These are phyloP conservation scores for Nesometra sesokonis DNA, from an alignment of 35 echinoderm and acorn worm genomes.

Conservation along the genomic window DNA sequence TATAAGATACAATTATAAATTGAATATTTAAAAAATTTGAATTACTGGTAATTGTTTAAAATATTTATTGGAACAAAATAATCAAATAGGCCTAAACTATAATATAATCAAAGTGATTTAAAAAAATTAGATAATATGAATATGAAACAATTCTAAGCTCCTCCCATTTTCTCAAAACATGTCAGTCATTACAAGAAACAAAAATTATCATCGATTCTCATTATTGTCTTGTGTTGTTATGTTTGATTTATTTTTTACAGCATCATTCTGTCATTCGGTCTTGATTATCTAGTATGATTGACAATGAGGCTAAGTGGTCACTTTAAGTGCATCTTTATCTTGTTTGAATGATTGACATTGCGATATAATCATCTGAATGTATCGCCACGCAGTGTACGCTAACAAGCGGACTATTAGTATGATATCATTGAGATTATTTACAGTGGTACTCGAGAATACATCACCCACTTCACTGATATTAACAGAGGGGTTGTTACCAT, in stretches of 20 bases:
- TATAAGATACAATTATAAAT: no score
- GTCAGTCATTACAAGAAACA: background rate
- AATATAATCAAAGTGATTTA: no score
- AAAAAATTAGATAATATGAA: background rate
- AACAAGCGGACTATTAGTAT: background rate
- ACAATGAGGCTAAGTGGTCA: background rate
- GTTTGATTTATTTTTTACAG: background rate
- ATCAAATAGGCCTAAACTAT: no score
- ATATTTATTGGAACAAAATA: no score
- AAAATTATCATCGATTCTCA: background rate
- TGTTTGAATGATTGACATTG: background rate
- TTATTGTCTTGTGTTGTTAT: background rate
- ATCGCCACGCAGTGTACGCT: background rate
- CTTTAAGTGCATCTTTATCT: background rate
- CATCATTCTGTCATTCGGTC: background rate
- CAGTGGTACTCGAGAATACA: background rate
- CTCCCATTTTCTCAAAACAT: background rate
- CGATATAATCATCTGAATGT: background rate
- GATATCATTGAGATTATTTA: background rate
- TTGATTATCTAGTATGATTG: background rate
- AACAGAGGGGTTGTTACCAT: background rate
- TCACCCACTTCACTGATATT: background rate
- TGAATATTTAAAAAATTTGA: no score
- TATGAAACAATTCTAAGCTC: background rate
- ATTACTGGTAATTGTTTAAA: no score